phyloP scores from a whole-genome alignment of 2,888 invertebrate species.

The Leptura quadrifasciata region DNA sequence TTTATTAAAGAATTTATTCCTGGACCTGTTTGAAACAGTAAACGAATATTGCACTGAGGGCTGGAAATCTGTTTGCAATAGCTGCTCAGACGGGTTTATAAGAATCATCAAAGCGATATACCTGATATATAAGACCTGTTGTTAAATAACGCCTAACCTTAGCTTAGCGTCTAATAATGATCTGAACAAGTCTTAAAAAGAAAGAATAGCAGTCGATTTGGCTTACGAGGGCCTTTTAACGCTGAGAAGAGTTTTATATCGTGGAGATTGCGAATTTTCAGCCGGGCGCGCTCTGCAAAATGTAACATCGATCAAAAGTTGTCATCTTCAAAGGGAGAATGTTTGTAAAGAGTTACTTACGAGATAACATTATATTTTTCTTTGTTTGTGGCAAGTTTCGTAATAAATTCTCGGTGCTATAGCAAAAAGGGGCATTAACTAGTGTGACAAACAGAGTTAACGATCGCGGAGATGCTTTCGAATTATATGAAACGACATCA shows the following conservation, averaged over 20 bases:
- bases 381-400: slow-evolving; percentile 30
- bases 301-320: slow-evolving; percentile 35
- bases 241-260: slow-evolving; percentile 7
- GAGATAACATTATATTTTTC: slow-evolving; percentile 36
- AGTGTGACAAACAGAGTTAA: slow-evolving; percentile 24
- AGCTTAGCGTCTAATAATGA: neutral
- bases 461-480: neutral
- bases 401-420: slow-evolving; percentile 25
- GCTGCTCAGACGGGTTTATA: too few relatives aligned
- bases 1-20: too few relatives aligned
- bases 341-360: slow-evolving; percentile 32
- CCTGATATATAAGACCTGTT: neutral
- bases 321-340: slow-evolving; percentile 13
- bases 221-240: slow-evolving; percentile 14
- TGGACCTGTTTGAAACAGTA: too few relatives aligned
- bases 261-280: slow-evolving; percentile 22
- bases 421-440: slow-evolving; percentile 31
- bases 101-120: neutral
- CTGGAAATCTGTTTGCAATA: too few relatives aligned
- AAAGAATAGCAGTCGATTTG: slow-evolving; percentile 11
- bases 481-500: slow-evolving; percentile 15
- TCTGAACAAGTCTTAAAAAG: neutral
- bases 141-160: neutral
- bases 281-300: neutral
- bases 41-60: too few relatives aligned